A percentile compares a stretch with the other conserved stretches of the same genome.
Conservation (phyloP, 1,140 invertebrate species). For the Neodiprion pinetum region DNA sequence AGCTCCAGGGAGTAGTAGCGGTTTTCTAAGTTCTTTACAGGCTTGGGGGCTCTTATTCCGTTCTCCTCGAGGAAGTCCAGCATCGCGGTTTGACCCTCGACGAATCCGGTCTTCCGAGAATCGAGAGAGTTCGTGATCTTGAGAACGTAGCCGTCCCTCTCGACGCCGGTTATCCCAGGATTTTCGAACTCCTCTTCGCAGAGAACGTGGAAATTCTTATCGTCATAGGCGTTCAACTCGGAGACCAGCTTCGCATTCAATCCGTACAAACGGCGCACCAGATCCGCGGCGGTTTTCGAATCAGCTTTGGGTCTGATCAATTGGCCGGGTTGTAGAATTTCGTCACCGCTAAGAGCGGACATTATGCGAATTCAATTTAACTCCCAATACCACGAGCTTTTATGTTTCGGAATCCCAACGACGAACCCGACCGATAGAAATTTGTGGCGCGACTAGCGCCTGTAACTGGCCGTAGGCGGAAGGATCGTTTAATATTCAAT, state of each 20-base stretch:
- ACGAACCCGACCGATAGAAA: neutral
- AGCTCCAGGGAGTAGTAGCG: constrained; percentile 68
- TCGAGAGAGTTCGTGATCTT: constrained; percentile 85
- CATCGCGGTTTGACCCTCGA: constrained; percentile 76
- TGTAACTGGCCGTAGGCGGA: neutral
- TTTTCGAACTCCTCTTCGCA: constrained; percentile 62
- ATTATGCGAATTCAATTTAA: neutral
- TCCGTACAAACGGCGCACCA: constrained; percentile 73
- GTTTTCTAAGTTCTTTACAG: constrained; percentile 71
- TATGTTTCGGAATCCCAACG: neutral
- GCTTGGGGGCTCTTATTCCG: constrained; percentile 70
- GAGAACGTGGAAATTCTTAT: constrained; percentile 75
- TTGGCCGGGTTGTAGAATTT: constrained; percentile 63
- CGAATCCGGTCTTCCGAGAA: constrained; percentile 69
- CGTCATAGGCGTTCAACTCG: constrained; percentile 82
- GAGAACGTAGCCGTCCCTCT: constrained; percentile 73
- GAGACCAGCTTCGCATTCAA: constrained; percentile 69
- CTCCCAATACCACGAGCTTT: too few species aligned
- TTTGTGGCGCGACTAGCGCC: neutral
- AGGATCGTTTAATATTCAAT: neutral
- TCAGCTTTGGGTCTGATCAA: constrained; percentile 69
- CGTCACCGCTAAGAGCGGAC: neutral
- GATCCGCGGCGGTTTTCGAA: constrained; percentile 60
- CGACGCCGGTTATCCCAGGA: constrained; percentile 62
- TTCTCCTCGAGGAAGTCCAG: constrained; percentile 72